Base-by-base conservation (phyloP, 1,140 invertebrate genomes). In the Adoxophyes honmai region DNA sequence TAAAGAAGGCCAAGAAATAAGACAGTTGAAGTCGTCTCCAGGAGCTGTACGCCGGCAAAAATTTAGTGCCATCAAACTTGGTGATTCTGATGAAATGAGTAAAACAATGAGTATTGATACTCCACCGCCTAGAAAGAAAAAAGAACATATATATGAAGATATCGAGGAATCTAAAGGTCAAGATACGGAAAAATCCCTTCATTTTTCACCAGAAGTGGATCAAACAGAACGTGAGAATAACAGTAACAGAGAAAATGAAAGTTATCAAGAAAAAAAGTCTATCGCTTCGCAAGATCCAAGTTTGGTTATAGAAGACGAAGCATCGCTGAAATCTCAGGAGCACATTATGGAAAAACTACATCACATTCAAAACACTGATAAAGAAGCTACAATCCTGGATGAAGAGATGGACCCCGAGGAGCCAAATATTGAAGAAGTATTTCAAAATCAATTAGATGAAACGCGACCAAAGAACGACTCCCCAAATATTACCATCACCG, bases 141-240 rank as follows among this genome's bases (percentile, higher is more conserved):
- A 91, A 63, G 90, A 91, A 59, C 91, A 92, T 65, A 89, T 91
- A 54, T 92, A 92, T 60, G 91, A 92, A 69, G 91, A 92, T 60
- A 92, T 92, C 54, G 88, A 87, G 34, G 86, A 78, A 65, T 75
- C 74, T 42, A 76, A 76, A 69, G 28, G 55, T n/a, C 16, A 44
- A 15, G 73, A 80, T 53, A 55, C 15, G 11, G 73, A 78, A 60
- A 81, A 77, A 65, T 59, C 48, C 5, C 38, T 71, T 52, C 68
- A 73, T 15, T 70, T 74, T 55, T 62, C 70, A 13, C 56, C 71
- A 8, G 63, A 75, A n/a, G 62, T 71, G 18, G 59, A 28, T 28
- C 2, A 73, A 33, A 78, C 66, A 28, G 64, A 78, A 60, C 52
- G 52, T 33, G 70, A 73, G 66, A 59, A 55, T 60, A 66, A 66